phyloP scores from a whole-genome alignment of 2,888 invertebrate species.

The Lepidonotus clava region DNA sequence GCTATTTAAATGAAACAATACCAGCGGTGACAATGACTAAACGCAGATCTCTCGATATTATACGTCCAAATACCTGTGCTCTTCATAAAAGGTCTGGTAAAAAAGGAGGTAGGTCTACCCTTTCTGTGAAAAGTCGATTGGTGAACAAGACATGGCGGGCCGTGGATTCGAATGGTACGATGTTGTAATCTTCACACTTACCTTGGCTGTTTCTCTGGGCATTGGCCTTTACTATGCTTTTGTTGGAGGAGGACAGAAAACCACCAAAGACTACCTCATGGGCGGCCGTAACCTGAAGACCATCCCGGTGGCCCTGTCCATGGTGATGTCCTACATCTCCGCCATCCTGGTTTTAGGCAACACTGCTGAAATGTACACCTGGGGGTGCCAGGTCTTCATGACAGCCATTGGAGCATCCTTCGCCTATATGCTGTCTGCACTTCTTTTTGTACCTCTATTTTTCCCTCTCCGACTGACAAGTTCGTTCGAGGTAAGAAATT shows the following conservation, averaged over 20 bases:
- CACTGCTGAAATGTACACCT: constrained; percentile 60
- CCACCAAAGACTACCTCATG: constrained; percentile 60
- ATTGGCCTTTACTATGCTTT: constrained; percentile 59
- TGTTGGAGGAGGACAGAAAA: constrained; percentile 53
- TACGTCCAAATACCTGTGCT: too few species aligned
- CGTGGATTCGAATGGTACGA: constrained; percentile 58
- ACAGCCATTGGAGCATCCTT: constrained; percentile 45
- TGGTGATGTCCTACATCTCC: constrained; percentile 62
- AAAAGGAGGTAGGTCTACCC: too few species aligned
- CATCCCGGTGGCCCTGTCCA: constrained; percentile 59
- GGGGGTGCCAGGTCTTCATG: constrained; percentile 52
- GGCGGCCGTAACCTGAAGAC: constrained; percentile 52
- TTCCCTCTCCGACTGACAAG: constrained; percentile 45
- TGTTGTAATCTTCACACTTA: constrained; percentile 53
- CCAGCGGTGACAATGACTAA: too few species aligned
- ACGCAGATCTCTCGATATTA: too few species aligned
- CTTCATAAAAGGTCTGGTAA: too few species aligned
- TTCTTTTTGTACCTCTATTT: constrained; percentile 53
- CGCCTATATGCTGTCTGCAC: constrained; percentile 38
- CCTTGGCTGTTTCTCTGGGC: constrained; percentile 53
- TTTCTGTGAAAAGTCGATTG: too few species aligned
- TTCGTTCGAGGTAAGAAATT: constrained; percentile 46
- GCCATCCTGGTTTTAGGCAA: constrained; percentile 62
- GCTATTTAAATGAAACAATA: too few species aligned
- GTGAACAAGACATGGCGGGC: too few species aligned